phyloP scores from a whole-genome alignment of 2,797 vertebrate species.

The Spea hammondii region DNA sequence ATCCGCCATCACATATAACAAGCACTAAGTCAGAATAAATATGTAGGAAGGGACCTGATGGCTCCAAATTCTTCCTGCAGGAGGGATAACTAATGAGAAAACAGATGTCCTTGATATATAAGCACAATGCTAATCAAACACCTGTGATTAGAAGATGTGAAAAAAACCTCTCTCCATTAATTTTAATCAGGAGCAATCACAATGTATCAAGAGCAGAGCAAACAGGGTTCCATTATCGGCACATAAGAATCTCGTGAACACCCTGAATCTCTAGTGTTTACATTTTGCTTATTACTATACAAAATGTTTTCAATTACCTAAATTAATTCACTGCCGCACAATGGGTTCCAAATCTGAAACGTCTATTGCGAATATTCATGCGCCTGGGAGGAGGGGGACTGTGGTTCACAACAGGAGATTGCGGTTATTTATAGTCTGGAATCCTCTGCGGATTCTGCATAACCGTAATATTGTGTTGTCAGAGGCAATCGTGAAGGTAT shows the following conservation, averaged over 20 bases:
- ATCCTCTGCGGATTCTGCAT: slow-evolving; percentile 6
- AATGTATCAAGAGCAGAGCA: slow-evolving; percentile 45
- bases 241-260: slow-evolving; percentile 27
- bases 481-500: background rate
- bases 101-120: slow-evolving; percentile 46
- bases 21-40: slow-evolving; percentile 45
- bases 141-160: slow-evolving; percentile 44
- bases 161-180: slow-evolving; percentile 45
- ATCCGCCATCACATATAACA: slow-evolving; percentile 29
- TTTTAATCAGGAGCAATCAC: slow-evolving; percentile 49
- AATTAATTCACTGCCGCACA: slow-evolving; percentile 45
- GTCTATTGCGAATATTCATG: slow-evolving; percentile 29
- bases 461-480: background rate
- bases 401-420: slow-evolving; percentile 24
- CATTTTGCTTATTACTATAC: slow-evolving; percentile 48
- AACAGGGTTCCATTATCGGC: slow-evolving; percentile 47
- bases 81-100: slow-evolving; percentile 35
- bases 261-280: slow-evolving; percentile 48
- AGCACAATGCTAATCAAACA: slow-evolving; percentile 51
- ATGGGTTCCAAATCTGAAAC: slow-evolving; percentile 35
- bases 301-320: slow-evolving; percentile 52
- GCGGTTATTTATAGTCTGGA: slow-evolving; percentile 24
- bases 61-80: slow-evolving; percentile 33
- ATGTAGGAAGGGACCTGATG: slow-evolving; percentile 25
- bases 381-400: slow-evolving; percentile 16